Evolutionary conservation across 2,888 invertebrate species (phyloP), one percentile per base, ranked within the genome.

Genomic region (Pilophorus perplexus): DNA sequence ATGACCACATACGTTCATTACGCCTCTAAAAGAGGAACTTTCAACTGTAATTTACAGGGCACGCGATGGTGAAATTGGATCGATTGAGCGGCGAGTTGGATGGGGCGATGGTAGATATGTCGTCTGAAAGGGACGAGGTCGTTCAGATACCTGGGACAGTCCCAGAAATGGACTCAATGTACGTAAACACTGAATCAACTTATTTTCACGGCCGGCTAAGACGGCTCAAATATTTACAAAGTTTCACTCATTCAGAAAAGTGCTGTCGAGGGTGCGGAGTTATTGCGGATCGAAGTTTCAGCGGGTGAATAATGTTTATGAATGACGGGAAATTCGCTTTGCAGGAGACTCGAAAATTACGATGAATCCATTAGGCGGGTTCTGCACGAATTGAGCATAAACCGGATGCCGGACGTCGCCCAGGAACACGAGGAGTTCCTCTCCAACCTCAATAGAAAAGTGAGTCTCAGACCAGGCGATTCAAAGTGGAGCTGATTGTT

Each of bases 371-470:
- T 74, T 20, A 64, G 68, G 20, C 69, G 69, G 54, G 72, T 71
- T 8, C 60, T 74, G 38, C 65, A 69, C 16, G 74, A 73, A 62
- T 67, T 74, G 18, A 68, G 69, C 64, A 65, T 74, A 40, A 73
- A 72, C 62, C 67, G 72, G 54, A 72, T 73, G 66, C 70, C 72
- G 14, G 70, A 80, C 72, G 71, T 80, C 28, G 82, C 81, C 0
- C 74, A 79, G 0, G 82, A 82, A 70, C 82, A 83, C 72, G 82
- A 83, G 75, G 83, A 83, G 72, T 82, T 82, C 69, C 75, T 82
- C 27, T 82, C 82, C 3, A 82, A 81, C 73, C 79, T 82, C 14
- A 82, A 82, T 70, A 77, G 82, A 74, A 82, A 82, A 79, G 82
- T 81, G 74, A 68, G 48, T 52, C 0, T 6, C 12, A 4, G 2